A percentile compares a stretch with the other conserved stretches of the same genome.
phyloP scores from a whole-genome alignment of 2,113 vertebrate species.

The Semicossyphus pulcher region DNA sequence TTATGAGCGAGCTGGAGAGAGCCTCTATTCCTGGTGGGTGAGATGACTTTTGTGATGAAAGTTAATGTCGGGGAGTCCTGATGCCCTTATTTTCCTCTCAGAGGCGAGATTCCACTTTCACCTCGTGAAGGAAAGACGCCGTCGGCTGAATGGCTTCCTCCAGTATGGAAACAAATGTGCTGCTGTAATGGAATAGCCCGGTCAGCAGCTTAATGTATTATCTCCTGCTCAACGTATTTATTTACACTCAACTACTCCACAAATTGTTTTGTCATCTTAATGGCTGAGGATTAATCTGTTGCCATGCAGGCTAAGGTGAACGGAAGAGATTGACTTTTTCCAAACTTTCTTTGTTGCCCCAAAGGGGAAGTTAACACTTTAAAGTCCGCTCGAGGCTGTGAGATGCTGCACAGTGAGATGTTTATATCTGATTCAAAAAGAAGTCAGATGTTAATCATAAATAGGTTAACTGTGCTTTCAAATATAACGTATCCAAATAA shows the following conservation, averaged over 20 bases:
- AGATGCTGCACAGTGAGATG: not conserved
- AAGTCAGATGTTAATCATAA: conserved; percentile 21
- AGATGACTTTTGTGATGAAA: conserved; percentile 86
- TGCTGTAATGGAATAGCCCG: conserved; percentile 83
- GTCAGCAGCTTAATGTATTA: conserved; percentile 86
- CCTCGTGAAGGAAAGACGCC: conserved; percentile 79
- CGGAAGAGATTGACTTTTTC: conserved; percentile 80
- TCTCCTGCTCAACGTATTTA: conserved; percentile 86
- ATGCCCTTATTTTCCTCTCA: conserved; percentile 79
- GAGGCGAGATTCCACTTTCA: conserved; percentile 76
- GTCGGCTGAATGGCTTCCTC: conserved; percentile 71
- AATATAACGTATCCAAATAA: conserved; percentile 34
- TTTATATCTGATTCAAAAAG: conserved; percentile 2
- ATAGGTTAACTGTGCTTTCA: not conserved
- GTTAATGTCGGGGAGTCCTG: conserved; percentile 80
- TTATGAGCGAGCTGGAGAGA: conserved; percentile 73
- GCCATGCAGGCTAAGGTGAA: conserved; percentile 80
- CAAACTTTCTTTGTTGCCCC: conserved; percentile 78
- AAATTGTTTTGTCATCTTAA: conserved; percentile 87
- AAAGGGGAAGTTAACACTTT: conserved; percentile 69
- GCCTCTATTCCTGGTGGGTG: conserved; percentile 61
- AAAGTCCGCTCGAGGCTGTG: not conserved
- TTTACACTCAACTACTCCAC: conserved; percentile 87
- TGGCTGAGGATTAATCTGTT: conserved; percentile 86
- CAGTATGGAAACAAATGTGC: conserved; percentile 87